Conservation (phyloP, 2,888 invertebrate genomes). For the Gerosis bhagava region DNA sequence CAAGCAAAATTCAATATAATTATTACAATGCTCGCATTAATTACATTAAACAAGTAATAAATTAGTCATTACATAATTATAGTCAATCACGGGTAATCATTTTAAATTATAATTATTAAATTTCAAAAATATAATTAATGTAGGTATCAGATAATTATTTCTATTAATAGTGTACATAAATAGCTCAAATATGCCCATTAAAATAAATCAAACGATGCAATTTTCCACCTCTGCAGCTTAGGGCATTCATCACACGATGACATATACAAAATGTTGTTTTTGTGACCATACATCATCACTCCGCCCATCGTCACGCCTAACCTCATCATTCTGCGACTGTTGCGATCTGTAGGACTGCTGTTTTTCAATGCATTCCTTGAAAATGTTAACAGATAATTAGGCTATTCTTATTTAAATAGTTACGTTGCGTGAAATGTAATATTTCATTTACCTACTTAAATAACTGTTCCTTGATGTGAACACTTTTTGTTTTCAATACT, state of each 20-base stretch:
- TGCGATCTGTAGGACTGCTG: slow-evolving; percentile 27
- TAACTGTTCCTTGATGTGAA: too few species aligned
- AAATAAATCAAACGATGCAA: slow-evolving; percentile 54
- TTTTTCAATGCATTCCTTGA: slow-evolving; percentile 40
- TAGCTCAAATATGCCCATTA: slow-evolving; percentile 30
- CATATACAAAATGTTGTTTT: slow-evolving; percentile 57
- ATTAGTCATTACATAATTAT: too few species aligned
- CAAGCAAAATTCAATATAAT: too few species aligned
- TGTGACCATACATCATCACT: slow-evolving; percentile 57
- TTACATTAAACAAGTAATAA: too few species aligned
- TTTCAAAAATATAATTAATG: too few species aligned
- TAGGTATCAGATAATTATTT: too few species aligned
- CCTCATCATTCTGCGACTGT: slow-evolving; percentile 29
- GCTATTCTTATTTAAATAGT: slow-evolving; percentile 11
- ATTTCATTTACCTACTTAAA: too few species aligned
- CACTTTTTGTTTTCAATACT: too few species aligned
- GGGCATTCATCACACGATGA: slow-evolving; percentile 55
- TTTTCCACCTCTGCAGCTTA: slow-evolving; percentile 51
- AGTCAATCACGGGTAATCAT: too few species aligned
- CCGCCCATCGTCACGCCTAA: slow-evolving; percentile 42
- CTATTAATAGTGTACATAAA: slow-evolving; percentile 17
- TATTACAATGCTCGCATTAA: too few species aligned
- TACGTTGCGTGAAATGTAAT: too few species aligned
- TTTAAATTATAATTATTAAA: too few species aligned
- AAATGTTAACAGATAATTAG: slow-evolving; percentile 38